These are phyloP conservation scores for Catocala nupta DNA, from an alignment of 2,888 invertebrate genomes.

Conservation along the genomic window DNA sequence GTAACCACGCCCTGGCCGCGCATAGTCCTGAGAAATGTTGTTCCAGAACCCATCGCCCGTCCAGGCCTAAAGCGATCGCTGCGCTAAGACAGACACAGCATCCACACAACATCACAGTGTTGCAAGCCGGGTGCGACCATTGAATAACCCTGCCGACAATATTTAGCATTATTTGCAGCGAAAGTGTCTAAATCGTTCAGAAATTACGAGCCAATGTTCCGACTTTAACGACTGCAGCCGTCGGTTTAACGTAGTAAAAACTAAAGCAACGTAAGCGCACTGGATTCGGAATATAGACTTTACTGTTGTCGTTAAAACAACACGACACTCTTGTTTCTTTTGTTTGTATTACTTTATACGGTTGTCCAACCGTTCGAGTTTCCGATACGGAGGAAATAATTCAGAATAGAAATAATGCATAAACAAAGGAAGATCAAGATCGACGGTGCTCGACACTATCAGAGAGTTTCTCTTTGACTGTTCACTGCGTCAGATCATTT, in stretches of 20 bases:
- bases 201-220: conserved; percentile 33
- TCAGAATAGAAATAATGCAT: conserved; percentile 25
- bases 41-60: conserved; percentile 93
- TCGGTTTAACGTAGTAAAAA: conserved; percentile 53
- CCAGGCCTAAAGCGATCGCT: conserved; percentile 95
- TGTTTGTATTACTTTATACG: conserved; percentile 40
- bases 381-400: conserved; percentile 25
- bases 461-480: conserved; percentile 38
- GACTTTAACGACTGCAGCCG: conserved; percentile 51
- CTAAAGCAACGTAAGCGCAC: conserved; percentile 51
- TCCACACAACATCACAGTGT: conserved; percentile 98
- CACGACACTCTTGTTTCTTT: conserved; percentile 31
- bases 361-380: conserved; percentile 30
- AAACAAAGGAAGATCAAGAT: conserved; percentile 36
- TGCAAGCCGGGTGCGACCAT: conserved; percentile 98
- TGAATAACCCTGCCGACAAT: conserved; percentile 93
- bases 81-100: conserved; percentile 97
- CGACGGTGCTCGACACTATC: conserved; percentile 40
- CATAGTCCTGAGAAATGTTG: conserved; percentile 90
- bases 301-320: conserved; percentile 34
- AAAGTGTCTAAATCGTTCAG: conserved; percentile 26
- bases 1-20: conserved; percentile 96
- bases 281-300: conserved; percentile 38
- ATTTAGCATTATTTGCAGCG: conserved; percentile 15
- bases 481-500: conserved; percentile 46